Base-by-base conservation (phyloP, 2,888 invertebrate genomes). In the Autographa pulchrina region DNA sequence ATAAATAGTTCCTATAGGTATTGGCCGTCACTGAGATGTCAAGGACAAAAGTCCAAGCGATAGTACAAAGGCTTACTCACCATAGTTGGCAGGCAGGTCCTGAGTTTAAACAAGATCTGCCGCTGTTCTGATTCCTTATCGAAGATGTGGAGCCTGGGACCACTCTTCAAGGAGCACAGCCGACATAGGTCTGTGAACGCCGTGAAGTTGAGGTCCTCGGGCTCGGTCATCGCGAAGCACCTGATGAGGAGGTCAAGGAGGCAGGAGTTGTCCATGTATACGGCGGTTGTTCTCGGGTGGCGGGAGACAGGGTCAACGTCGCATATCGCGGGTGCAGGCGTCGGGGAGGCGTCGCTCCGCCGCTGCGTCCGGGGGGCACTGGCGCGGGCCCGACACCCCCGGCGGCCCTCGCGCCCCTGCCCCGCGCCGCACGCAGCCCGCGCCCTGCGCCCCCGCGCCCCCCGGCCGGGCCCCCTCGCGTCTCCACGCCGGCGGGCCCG, bases 61-160 rank as follows among this genome's bases (percentile, higher is more conserved):
- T 70, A 78, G 64, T 65, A 69, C 74, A 78, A 74, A 72, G 78
- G 77, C 74, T 73, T 78, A 96, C 97, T 97, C 92, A 97, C 97
- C 96, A 96, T 96, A 90, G 97, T 96, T 73, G 97, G 97, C 90
- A 97, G 94, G 87, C 97, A 96, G 85, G 97, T 97, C 88, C 97
- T 96, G 88, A 97, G 96, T 90, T 97, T 97, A 90, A 97, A 97
- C 72, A 97, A 94, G 82, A 97, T 94, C 92, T 97, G 97, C 83
- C 97, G 94, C 90, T 97, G 97, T 89, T 97, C 97, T 66, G 97
- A 97, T 90, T 97, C 97, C 90, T 97, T 97, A 89, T 97, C 97
- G 90, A 97, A 97, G 88, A 97, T 96, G 90, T 97, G 97, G 84
- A 97, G 96, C 90, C 97, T 96, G 83, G 97, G 97, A 79, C 97